A percentile compares a stretch with the other conserved stretches of the same genome.
Conservation (phyloP, 1,140 invertebrate species). For the Helicoverpa zea region DNA sequence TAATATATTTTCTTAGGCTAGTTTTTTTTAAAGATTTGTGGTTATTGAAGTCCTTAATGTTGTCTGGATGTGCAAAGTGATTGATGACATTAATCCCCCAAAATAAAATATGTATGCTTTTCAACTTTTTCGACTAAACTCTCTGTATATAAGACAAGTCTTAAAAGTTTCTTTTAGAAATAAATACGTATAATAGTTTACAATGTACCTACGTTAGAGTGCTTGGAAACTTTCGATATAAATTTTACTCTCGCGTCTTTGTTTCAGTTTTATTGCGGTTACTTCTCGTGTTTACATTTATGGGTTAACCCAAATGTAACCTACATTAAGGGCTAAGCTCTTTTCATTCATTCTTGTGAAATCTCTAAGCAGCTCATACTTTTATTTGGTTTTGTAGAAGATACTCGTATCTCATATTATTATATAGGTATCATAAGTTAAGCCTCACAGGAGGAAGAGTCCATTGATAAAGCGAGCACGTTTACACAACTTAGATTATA, state of each 20-base stretch:
- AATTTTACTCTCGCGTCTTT: slow-evolving; percentile 10
- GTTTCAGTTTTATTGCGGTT: slow-evolving; percentile 39
- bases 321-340: neutral
- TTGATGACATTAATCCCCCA: too few species aligned
- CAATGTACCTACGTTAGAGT: neutral
- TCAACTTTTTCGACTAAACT: too few species aligned
- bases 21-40: too few species aligned
- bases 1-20: too few species aligned
- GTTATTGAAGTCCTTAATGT: too few species aligned
- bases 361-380: neutral
- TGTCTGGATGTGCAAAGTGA: too few species aligned
- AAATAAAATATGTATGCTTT: too few species aligned
- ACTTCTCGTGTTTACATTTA: slow-evolving; percentile 3
- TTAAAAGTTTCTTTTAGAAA: neutral
- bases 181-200: neutral
- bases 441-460: neutral
- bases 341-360: too few species aligned
- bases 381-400: neutral
- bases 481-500: slow-evolving; percentile 33
- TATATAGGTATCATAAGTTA: neutral
- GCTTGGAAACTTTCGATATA: slow-evolving; percentile 23
- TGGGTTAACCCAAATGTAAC: neutral
- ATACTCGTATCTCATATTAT: neutral
- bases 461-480: slow-evolving; percentile 16
- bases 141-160: neutral